These are phyloP conservation scores for Sesia bembeciformis DNA, from an alignment of 2,888 invertebrate species.

Conservation along the genomic window DNA sequence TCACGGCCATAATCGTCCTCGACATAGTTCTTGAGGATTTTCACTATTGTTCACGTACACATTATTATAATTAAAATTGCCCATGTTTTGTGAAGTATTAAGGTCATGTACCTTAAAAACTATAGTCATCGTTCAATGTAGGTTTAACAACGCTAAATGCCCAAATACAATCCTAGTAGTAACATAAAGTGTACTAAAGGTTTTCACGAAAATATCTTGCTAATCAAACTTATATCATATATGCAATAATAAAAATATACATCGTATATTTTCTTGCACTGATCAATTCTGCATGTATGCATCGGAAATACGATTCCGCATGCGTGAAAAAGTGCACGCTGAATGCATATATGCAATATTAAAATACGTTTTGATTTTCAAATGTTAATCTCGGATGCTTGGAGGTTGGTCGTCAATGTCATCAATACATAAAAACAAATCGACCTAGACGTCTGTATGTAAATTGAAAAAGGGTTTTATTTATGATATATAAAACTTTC, in stretches of 20 bases:
- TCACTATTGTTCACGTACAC: constrained; percentile 1
- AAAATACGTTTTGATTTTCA: constrained; percentile 35
- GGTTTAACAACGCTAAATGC: no score
- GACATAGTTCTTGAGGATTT: constrained; percentile 17
- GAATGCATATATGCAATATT: constrained; percentile 26
- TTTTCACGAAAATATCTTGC: no score
- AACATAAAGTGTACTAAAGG: no score
- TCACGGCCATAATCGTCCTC: constrained; percentile 17
- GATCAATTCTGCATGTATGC: constrained; percentile 6
- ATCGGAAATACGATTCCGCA: constrained; percentile 13
- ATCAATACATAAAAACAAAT: constrained; percentile 3
- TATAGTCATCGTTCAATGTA: no score
- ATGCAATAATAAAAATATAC: no score
- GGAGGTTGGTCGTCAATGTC: constrained; percentile 35
- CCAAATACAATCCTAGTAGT: no score
- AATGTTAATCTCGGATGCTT: constrained; percentile 22
- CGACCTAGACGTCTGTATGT: no score
- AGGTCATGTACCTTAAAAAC: not conserved
- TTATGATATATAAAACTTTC: no score
- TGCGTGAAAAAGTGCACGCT: constrained; percentile 9
- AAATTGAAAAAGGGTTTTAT: no score
- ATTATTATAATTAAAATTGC: not conserved
- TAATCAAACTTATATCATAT: no score
- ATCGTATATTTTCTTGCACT: not conserved
- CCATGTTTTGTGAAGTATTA: not conserved